Evolutionary conservation across 2,888 invertebrate genomes (phyloP).

Genomic region (Diloba caeruleocephala): DNA sequence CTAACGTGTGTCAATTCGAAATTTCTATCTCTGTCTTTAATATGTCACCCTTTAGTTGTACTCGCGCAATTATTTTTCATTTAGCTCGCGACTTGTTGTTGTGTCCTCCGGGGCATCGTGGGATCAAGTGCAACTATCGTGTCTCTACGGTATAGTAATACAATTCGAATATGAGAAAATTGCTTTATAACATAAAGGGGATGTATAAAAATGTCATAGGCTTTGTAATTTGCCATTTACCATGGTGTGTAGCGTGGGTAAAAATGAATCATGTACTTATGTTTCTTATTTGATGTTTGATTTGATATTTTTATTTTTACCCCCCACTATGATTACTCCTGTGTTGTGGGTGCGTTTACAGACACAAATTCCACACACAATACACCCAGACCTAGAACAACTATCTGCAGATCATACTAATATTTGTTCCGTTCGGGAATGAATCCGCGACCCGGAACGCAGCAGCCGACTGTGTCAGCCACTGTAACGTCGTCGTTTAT

Average conservation of each 20-base stretch:
- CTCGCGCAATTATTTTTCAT: slow-evolving; percentile 86
- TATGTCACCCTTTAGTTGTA: slow-evolving; percentile 57
- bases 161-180: slow-evolving; percentile 83
- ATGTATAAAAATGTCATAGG: slow-evolving; percentile 65
- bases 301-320: too few relatives aligned
- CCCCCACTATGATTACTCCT: too few relatives aligned
- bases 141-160: slow-evolving; percentile 71
- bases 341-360: too few relatives aligned
- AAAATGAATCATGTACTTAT: slow-evolving; percentile 10
- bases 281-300: neutral
- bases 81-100: slow-evolving; percentile 77
- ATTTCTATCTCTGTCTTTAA: slow-evolving; percentile 47
- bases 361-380: too few relatives aligned
- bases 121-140: slow-evolving; percentile 75
- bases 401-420: too few relatives aligned
- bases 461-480: too few relatives aligned
- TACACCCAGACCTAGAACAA: too few relatives aligned
- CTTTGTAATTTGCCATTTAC: slow-evolving; percentile 73
- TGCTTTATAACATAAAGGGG: slow-evolving; percentile 64
- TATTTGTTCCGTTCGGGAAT: too few relatives aligned
- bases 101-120: slow-evolving; percentile 73
- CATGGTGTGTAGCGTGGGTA: slow-evolving; percentile 55
- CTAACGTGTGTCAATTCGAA: slow-evolving; percentile 28
- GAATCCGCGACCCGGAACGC: too few relatives aligned
- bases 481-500: too few relatives aligned